phyloP scores from a whole-genome alignment of 2,888 invertebrate species.

The Prosapia bicincta region DNA sequence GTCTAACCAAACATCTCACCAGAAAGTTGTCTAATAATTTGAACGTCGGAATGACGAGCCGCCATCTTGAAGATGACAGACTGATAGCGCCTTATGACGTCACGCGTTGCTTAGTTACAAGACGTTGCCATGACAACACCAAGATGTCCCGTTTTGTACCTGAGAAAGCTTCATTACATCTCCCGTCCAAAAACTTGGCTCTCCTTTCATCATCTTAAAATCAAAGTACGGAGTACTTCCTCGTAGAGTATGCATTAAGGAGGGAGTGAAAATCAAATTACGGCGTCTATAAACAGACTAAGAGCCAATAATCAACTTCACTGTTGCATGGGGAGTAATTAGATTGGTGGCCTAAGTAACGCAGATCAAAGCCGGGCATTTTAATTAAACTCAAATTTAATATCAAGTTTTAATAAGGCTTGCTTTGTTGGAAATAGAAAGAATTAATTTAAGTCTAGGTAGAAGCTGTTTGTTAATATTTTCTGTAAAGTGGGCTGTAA shows the following conservation, averaged over 20 bases:
- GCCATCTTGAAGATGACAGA: constrained; percentile 28
- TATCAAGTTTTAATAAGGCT: no score
- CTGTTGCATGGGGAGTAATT: no score
- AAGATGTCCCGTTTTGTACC: constrained; percentile 23
- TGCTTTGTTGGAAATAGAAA: no score
- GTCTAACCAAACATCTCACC: not conserved
- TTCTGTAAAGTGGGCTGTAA: no score
- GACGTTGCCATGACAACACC: constrained; percentile 24
- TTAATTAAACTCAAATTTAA: no score
- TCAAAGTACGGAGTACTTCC: not conserved
- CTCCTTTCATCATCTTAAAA: constrained; percentile 2
- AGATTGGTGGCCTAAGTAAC: no score
- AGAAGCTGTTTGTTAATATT: no score
- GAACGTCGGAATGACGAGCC: constrained; percentile 10
- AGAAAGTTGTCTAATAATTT: not conserved
- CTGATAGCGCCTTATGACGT: constrained; percentile 23
- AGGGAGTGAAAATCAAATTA: no score
- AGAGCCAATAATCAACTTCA: no score
- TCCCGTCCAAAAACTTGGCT: not conserved
- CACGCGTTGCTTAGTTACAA: constrained; percentile 23
- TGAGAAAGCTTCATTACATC: constrained; percentile 20
- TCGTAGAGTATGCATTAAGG: not conserved
- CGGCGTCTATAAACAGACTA: no score
- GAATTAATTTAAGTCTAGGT: no score
- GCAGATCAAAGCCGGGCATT: no score